Conservation (phyloP, 2,113 vertebrate genomes). For the Prunella himalayana region DNA sequence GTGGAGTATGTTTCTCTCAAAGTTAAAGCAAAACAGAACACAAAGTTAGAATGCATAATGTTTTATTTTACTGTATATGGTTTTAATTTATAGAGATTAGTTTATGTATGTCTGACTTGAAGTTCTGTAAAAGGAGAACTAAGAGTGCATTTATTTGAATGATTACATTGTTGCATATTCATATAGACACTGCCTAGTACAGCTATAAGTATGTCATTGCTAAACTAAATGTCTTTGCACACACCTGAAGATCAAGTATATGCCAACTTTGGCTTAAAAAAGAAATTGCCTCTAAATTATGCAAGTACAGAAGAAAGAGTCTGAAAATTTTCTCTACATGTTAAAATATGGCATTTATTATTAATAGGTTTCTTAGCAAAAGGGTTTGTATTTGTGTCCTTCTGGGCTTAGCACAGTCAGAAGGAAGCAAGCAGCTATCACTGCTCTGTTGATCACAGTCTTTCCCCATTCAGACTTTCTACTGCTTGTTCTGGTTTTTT, state of each 20-base stretch:
- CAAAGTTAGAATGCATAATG: not conserved
- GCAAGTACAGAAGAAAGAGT: not conserved
- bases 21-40: conserved; percentile 34
- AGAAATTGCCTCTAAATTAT: not conserved
- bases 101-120: not conserved
- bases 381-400: not conserved
- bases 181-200: conserved; percentile 44
- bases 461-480: not conserved
- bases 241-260: conserved; percentile 5
- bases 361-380: not conserved
- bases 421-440: not conserved
- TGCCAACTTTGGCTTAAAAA: conserved; percentile 17
- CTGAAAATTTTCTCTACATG: not conserved
- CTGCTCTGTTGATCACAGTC: not conserved
- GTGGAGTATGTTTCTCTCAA: not conserved
- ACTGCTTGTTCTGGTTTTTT: not conserved
- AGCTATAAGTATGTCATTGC: conserved; percentile 16
- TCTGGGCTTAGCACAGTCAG: not conserved
- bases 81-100: conserved; percentile 27
- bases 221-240: conserved; percentile 34
- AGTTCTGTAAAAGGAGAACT: not conserved
- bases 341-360: not conserved
- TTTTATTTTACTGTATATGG: conserved; percentile 3
- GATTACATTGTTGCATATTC: conserved; percentile 19
- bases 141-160: conserved; percentile 46